Evolutionary conservation across 2,888 invertebrate genomes (phyloP), one percentile per base, ranked within the genome.

Genomic region (Deroplatys truncata): DNA sequence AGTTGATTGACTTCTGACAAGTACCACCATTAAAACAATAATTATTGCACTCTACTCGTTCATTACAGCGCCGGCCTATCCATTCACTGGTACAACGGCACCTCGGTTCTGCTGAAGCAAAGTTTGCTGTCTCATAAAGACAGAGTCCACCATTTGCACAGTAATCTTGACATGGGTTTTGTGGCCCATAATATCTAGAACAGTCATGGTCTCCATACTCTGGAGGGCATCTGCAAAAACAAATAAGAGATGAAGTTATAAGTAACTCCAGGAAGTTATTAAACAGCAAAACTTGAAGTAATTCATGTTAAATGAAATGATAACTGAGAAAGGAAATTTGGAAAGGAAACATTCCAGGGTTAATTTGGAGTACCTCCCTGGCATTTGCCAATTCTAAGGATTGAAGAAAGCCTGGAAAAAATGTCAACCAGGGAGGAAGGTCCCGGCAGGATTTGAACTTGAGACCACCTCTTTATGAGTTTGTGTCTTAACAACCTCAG

Each of bases 71-170:
- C 49, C 92, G 92, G 0, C 96, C 96, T 49, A 94, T 93, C 95
- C 95, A 96, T 56, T 94, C 94, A 16, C 93, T 93, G n/a, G 93
- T 92, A 92, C 96, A 96, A 91, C 93, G 93, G 92, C 96, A 96
- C 31, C 93, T 93, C 0, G 95, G 95, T 89, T 93, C 92, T 5
- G 82, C 25, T 82, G 29, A 9, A 16, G 72, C 28, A 10, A 10
- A 29, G 25, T 93, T 92, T 90, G 94, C 31, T 16, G 49, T 16
- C 90, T 20, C 91, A 90, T 95, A 93, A 35, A 94, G 93, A 92
- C 97, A 97, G 89, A 95, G 93, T 0, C 95, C 96, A 86, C 94
- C 94, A 91, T 96, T 95, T 91, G 31, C 43, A 35, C 96, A 96
- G 90, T 93, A 93, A 82, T 93, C 93, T 16, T 93, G 92, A 93